A percentile compares a stretch with the other conserved stretches of the same genome.
These are phyloP conservation scores for Salarias fasciatus DNA, from an alignment of 2,797 vertebrate genomes.

Conservation along the genomic window DNA sequence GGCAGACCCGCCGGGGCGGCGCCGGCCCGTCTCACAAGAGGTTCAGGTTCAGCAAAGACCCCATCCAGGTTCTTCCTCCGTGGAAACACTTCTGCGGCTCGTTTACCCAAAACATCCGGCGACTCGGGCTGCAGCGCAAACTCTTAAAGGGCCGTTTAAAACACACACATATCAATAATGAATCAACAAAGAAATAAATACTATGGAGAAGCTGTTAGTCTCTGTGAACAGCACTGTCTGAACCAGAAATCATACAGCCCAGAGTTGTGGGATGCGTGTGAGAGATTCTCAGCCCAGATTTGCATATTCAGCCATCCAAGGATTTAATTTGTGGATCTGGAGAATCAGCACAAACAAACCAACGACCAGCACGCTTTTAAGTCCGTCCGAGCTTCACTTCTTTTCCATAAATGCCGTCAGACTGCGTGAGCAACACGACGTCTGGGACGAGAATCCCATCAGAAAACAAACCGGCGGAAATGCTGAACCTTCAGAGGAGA, in stretches of 20 bases:
- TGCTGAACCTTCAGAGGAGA: no score
- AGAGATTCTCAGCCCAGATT: slow-evolving; percentile 33
- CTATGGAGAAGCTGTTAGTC: slow-evolving; percentile 22
- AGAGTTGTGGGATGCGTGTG: slow-evolving; percentile 14
- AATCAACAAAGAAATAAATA: slow-evolving; percentile 6
- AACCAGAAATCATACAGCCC: slow-evolving; percentile 40
- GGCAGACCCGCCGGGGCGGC: no score
- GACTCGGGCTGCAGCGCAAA: no score
- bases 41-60: no score
- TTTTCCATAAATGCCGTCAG: slow-evolving; percentile 10
- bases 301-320: slow-evolving; percentile 44
- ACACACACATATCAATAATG: not conserved
- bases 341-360: slow-evolving; percentile 33
- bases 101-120: no score
- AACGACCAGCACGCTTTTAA: slow-evolving; percentile 1
- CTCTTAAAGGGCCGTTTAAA: not conserved
- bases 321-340: slow-evolving; percentile 50
- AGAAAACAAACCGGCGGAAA: no score
- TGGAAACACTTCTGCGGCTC: no score
- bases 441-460: not conserved
- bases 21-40: no score
- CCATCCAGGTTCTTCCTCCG: no score
- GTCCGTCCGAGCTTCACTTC: slow-evolving; percentile 14
- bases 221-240: slow-evolving; percentile 33
- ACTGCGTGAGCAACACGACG: not conserved